Percentiles rank a stretch among this genome's conserved stretches.
These are phyloP conservation scores for Magallana nippona DNA, from an alignment of 2,888 invertebrate species.

Conservation along the genomic window DNA sequence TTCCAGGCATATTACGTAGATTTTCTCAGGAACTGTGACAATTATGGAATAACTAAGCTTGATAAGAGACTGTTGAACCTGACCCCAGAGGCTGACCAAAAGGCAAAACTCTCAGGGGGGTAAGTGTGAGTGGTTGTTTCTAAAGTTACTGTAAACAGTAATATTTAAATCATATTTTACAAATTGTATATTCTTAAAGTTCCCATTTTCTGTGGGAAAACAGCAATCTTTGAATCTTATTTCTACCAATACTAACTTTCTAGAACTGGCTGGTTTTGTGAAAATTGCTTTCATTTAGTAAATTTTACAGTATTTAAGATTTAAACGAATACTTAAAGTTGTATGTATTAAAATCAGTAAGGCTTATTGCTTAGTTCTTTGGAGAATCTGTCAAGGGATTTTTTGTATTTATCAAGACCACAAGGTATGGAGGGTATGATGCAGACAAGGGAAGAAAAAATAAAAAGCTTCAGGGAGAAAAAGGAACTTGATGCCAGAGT, in stretches of 20 bases:
- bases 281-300: too few species aligned
- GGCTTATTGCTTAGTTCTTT: too few species aligned
- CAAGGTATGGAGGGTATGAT: conserved; percentile 64
- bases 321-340: too few species aligned
- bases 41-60: conserved; percentile 88
- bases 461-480: conserved; percentile 87
- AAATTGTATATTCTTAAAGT: too few species aligned
- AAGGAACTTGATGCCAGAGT: conserved; percentile 89
- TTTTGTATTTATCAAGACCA: conserved; percentile 48
- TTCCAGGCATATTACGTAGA: conserved; percentile 84
- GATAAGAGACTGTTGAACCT: conserved; percentile 42
- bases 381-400: too few species aligned
- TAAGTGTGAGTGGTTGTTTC: not conserved
- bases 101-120: not conserved
- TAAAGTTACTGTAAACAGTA: not conserved
- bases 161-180: too few species aligned
- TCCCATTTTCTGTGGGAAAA: too few species aligned
- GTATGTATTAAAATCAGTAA: too few species aligned
- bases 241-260: too few species aligned
- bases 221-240: too few species aligned
- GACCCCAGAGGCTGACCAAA: not conserved
- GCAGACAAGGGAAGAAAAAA: conserved; percentile 83
- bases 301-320: too few species aligned
- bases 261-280: too few species aligned
- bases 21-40: conserved; percentile 89